These are phyloP conservation scores for Zaprionus tsacasi DNA, from an alignment of 1,140 invertebrate species.

Conservation along the genomic window DNA sequence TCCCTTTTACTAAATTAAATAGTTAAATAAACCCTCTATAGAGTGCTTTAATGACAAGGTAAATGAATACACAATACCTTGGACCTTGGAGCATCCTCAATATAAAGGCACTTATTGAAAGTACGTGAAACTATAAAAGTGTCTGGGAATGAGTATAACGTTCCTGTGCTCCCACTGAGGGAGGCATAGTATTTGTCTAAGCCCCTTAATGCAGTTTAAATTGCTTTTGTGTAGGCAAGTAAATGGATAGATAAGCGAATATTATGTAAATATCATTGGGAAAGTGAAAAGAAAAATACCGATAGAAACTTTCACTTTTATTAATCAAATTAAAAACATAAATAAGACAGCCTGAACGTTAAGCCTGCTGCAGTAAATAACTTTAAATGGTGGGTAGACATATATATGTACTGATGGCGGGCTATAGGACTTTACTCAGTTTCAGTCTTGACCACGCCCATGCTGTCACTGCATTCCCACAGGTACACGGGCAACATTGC, in stretches of 20 bases:
- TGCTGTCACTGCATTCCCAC: not conserved
- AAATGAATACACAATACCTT: not conserved
- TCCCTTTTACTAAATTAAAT: not conserved
- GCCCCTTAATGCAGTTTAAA: slow-evolving; percentile 39
- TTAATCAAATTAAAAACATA: slow-evolving; percentile 52
- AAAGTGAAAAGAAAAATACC: slow-evolving; percentile 3
- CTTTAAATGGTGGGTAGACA: not conserved
- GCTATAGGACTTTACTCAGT: slow-evolving; percentile 9
- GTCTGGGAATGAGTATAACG: slow-evolving; percentile 62
- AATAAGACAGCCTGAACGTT: slow-evolving; percentile 59
- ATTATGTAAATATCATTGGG: slow-evolving; percentile 42
- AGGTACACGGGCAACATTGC: not conserved
- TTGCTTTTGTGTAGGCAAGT: slow-evolving; percentile 45
- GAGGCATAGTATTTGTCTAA: slow-evolving; percentile 46
- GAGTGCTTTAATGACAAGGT: not conserved
- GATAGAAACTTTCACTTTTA: slow-evolving; percentile 58
- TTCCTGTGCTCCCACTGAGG: slow-evolving; percentile 32
- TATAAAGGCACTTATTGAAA: slow-evolving; percentile 66
- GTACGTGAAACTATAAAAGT: slow-evolving; percentile 77
- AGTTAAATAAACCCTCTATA: not conserved
- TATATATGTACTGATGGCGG: not conserved
- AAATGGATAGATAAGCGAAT: slow-evolving; percentile 45
- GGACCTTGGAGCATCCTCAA: not conserved
- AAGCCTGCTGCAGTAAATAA: slow-evolving; percentile 29
- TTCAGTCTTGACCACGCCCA: not conserved